Percentiles rank a stretch among this genome's conserved stretches.
Conservation (phyloP, 2,797 vertebrate genomes). For the Chelmon rostratus region DNA sequence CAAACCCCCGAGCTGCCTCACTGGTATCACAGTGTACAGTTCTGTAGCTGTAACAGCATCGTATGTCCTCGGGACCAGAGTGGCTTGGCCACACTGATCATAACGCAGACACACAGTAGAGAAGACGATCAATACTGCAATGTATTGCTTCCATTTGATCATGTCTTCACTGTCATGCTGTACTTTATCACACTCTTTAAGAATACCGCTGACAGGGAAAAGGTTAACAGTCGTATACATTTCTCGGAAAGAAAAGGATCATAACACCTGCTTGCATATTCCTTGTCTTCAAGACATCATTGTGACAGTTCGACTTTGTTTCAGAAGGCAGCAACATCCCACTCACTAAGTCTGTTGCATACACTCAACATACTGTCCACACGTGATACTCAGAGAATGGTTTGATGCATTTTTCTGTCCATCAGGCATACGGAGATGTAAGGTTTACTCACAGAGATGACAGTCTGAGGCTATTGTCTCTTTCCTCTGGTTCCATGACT, state of each 20-base stretch:
- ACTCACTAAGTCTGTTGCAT: conserved; percentile 37
- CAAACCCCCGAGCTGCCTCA: conserved; percentile 78
- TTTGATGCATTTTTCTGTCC: conserved; percentile 56
- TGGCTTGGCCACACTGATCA: conserved; percentile 70
- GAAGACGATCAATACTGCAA: conserved; percentile 63
- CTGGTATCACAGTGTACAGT: conserved; percentile 82
- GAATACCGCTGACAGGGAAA: conserved; percentile 65
- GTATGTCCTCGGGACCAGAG: conserved; percentile 58
- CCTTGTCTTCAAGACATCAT: conserved; percentile 66
- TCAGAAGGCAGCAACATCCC: conserved; percentile 63
- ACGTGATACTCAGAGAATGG: conserved; percentile 43
- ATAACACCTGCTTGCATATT: conserved; percentile 77
- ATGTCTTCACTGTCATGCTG: conserved; percentile 48
- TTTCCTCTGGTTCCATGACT: conserved; percentile 51
- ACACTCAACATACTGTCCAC: conserved; percentile 32
- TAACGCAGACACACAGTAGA: conserved; percentile 50
- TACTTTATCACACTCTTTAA: conserved; percentile 63
- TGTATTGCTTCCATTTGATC: conserved; percentile 81
- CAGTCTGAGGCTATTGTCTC: conserved; percentile 47
- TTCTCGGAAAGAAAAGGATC: conserved; percentile 52
- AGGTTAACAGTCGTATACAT: conserved; percentile 73
- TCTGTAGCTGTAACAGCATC: conserved; percentile 75
- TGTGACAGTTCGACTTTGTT: conserved; percentile 64
- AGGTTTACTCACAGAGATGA: conserved; percentile 57
- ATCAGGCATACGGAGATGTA: conserved; percentile 50